These are phyloP conservation scores for Masnerella sp. DNA, from an alignment of 2,888 invertebrate genomes.

Conservation along the genomic window DNA sequence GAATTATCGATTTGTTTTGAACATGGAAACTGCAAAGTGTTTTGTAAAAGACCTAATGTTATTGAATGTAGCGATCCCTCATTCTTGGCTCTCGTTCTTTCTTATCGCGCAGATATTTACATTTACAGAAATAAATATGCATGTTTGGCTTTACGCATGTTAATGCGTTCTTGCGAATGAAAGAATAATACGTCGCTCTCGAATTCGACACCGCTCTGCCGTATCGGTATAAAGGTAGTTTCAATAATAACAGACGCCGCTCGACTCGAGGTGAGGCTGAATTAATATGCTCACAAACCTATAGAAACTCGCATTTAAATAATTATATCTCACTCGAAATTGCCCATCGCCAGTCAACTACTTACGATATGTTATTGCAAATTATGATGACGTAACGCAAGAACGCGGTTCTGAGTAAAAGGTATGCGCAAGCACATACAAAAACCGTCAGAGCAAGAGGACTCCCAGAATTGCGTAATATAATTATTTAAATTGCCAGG, in stretches of 20 bases:
- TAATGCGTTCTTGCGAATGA: slow-evolving; percentile 57
- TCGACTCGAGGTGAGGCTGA: slow-evolving; percentile 57
- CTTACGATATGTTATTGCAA: slow-evolving; percentile 60
- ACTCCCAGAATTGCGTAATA: slow-evolving; percentile 35
- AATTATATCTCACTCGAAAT: slow-evolving; percentile 60
- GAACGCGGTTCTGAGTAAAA: slow-evolving; percentile 24
- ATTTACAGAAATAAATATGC: slow-evolving; percentile 52
- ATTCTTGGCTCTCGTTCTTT: slow-evolving; percentile 49
- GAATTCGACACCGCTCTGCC: slow-evolving; percentile 56
- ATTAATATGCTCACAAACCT: slow-evolving; percentile 61
- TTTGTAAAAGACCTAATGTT: slow-evolving; percentile 59
- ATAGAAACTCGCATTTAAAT: slow-evolving; percentile 61
- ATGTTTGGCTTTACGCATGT: slow-evolving; percentile 55
- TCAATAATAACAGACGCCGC: slow-evolving; percentile 60
- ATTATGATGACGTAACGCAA: slow-evolving; percentile 57
- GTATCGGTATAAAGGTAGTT: slow-evolving; percentile 58
- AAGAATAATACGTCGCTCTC: slow-evolving; percentile 59
- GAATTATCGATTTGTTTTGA: slow-evolving; percentile 58
- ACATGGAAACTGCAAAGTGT: slow-evolving; percentile 47
- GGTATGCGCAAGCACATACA: slow-evolving; percentile 4
- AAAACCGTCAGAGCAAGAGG: neutral
- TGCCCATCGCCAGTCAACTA: slow-evolving; percentile 56
- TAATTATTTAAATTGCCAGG: slow-evolving; percentile 50
- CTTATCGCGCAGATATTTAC: slow-evolving; percentile 52
- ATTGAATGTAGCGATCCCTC: slow-evolving; percentile 50